Base-by-base conservation (phyloP, 2,888 invertebrate species). In the Drosophila mimetica region DNA sequence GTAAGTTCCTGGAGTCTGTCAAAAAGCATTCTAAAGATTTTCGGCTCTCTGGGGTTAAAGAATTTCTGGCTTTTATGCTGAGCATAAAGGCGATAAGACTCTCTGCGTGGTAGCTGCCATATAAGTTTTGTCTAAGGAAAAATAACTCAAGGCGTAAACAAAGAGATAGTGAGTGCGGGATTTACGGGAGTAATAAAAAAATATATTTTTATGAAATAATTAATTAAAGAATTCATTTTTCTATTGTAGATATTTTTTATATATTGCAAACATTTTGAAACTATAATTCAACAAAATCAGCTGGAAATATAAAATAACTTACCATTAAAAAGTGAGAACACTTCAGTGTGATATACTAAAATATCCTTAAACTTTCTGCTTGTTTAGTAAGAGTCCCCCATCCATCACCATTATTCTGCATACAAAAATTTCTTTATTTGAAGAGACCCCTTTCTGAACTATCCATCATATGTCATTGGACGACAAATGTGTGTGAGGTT, bases 1-100 rank as follows among this genome's bases (percentile, higher is more conserved):
- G 77, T 71, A 74, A 77, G 80, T 83, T 77, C 36, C 52, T 36
- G 8, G 42, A 65, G 65, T 64, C 63, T 64, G 65, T 64, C 63
- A 64, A 51, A 63, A 63, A 64, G 63, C 64, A 65, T 64, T 64
- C 66, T 37, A 30, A 30, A 52, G 64, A 64, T 65, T 64, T 52
- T 64, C 28, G 66, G 36, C 52, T 52, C 64, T 52, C 52, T n/a
- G 36, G 48, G 64, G 66, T 30, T 66, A 6, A 65, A 36, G 66
- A 52, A 64, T 64, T 44, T 44, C 52, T 18, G 42, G 11, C 44
- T 44, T 18, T 52, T 66, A 14, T 44, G 57, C 16, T 32, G 46
- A 25, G 2, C 1, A 47, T 47, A 51, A 51, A 42, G 22, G 22
- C 28, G 66, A 65, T 65, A 64, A 52, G 65, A 65, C 42, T 42